Conservation (phyloP, 2,797 vertebrate species). For the Thaleichthys pacificus region DNA sequence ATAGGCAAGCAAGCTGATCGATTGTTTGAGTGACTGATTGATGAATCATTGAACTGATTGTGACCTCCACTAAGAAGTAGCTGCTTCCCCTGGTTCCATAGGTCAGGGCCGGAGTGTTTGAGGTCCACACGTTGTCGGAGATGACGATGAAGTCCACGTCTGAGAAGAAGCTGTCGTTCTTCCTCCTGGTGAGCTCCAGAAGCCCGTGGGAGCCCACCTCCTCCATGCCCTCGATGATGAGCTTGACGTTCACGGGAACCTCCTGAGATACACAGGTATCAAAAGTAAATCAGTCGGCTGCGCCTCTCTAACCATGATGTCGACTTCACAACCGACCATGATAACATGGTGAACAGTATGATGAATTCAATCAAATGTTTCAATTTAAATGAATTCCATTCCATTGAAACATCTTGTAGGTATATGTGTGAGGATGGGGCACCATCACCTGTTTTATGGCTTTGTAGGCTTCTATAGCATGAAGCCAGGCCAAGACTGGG, state of each 20-base stretch:
- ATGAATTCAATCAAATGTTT: too few species aligned
- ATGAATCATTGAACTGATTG: not conserved
- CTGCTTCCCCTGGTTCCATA: constrained; percentile 78
- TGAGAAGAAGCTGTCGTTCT: constrained; percentile 73
- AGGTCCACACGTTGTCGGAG: constrained; percentile 80
- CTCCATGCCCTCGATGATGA: constrained; percentile 84
- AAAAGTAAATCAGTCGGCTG: not conserved
- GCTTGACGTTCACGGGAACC: constrained; percentile 79
- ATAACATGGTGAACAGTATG: too few species aligned
- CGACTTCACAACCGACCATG: not conserved
- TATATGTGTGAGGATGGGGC: not conserved
- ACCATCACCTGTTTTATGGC: constrained; percentile 71
- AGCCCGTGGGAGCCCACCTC: constrained; percentile 78
- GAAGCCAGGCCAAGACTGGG: constrained; percentile 81
- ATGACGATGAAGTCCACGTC: constrained; percentile 77
- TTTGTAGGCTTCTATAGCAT: constrained; percentile 72
- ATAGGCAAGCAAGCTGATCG: not conserved
- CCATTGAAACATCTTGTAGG: too few species aligned
- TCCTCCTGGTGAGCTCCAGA: constrained; percentile 63
- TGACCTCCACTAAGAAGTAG: constrained; percentile 80
- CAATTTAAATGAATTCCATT: too few species aligned
- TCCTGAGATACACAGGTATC: constrained; percentile 32
- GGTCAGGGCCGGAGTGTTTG: constrained; percentile 72
- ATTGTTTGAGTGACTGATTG: too few species aligned
- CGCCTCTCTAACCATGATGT: not conserved